Conservation (phyloP, 2,113 vertebrate species). For the Amblyopsis rosae region DNA sequence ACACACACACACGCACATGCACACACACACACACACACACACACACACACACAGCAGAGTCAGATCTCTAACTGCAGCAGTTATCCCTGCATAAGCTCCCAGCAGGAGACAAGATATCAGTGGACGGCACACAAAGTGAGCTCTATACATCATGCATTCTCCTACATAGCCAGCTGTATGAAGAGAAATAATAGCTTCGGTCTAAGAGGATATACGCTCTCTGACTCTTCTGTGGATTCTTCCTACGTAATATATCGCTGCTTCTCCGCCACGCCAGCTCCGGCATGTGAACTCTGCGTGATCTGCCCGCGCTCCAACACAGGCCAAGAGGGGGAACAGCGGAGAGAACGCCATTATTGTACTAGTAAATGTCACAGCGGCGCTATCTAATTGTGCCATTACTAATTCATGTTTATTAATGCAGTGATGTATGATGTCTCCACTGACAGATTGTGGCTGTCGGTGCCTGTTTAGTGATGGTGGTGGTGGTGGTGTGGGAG, state of each 20-base stretch:
- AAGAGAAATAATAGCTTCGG: neutral
- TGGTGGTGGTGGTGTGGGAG: slow-evolving; percentile 41
- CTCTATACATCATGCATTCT: slow-evolving; percentile 1
- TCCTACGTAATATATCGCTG: neutral
- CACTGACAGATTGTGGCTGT: slow-evolving; percentile 54
- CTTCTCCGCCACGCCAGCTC: no score
- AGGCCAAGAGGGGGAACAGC: slow-evolving; percentile 44
- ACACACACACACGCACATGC: slow-evolving; percentile 28
- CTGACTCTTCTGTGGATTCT: no score
- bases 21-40: slow-evolving; percentile 27
- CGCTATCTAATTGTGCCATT: slow-evolving; percentile 71
- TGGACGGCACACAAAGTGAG: slow-evolving; percentile 15
- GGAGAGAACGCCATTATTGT: slow-evolving; percentile 56
- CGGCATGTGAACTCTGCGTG: slow-evolving; percentile 30
- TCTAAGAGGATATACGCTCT: neutral
- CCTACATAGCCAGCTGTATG: neutral
- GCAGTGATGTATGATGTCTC: slow-evolving; percentile 68
- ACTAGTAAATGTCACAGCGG: slow-evolving; percentile 70
- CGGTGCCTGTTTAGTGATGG: slow-evolving; percentile 57
- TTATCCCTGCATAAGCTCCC: neutral
- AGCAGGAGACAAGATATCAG: slow-evolving; percentile 10
- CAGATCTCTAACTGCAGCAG: slow-evolving; percentile 13
- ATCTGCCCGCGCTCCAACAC: slow-evolving; percentile 29
- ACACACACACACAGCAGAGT: slow-evolving; percentile 13
- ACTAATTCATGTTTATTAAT: slow-evolving; percentile 80